Evolutionary conservation across 2,113 vertebrate genomes (phyloP), one percentile per base, ranked within the genome.

Genomic region (Aplodontia rufa): DNA sequence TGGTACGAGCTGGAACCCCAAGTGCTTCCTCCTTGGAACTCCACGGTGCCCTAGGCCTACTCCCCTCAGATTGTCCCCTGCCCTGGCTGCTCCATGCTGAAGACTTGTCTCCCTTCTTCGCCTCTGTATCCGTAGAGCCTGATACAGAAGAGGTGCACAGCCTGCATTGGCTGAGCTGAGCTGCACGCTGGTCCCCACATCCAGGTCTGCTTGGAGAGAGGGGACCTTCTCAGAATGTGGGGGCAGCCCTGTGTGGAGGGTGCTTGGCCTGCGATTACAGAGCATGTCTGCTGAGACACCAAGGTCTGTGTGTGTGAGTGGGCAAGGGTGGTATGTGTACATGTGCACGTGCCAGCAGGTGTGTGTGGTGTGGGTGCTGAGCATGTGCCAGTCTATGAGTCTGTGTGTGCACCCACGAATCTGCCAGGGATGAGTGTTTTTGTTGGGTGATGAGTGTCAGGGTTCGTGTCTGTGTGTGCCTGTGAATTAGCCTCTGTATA

Each of bases 401-500:
- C 5, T 11, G 72, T 8, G 11, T 7, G 6, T 10, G n/a, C 2
- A 1, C 8, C 20, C 8, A 42, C 3, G 8, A 8, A 10, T 28
- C 78, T 94, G 45, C n/a, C 37, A 55, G 74, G 87, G 32, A 40
- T 53, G 79, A 49, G 24, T 76, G 78, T 75, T 11, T 13, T 64
- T 8, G 26, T 51, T 32, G 60, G 40, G 78, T 35, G n/a, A 68
- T 17, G 30, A 45, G 19, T 10, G 62, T 42, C 68, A 11, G 19
- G 9, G 76, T 35, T 14, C 9, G 12, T 49, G 58, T 58, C 14
- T 37, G 62, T 9, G 32, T n/a, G 62, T 72, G 17, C 17, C 22
- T 6, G 24, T 78, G 42, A 53, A 64, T 32, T 47, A 8, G 13
- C 72, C 69, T 80, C 35, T 68, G 62, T 47, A 6, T 47, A 22